Conservation (phyloP, 2,797 vertebrate species). For the Erethizon dorsatum region DNA sequence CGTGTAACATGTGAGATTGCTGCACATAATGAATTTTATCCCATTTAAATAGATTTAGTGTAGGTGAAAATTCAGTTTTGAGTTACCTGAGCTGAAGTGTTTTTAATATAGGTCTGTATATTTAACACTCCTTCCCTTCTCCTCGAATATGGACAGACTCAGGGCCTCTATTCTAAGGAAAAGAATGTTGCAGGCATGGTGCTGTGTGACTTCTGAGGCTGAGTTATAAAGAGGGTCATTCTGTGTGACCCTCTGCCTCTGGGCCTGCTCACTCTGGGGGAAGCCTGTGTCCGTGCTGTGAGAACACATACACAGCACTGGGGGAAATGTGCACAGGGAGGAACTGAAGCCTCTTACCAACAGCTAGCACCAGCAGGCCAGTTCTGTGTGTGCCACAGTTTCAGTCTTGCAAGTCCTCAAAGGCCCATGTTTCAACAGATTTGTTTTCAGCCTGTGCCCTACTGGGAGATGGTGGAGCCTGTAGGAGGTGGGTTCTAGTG, state of each 20-base stretch:
- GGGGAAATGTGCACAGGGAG: neutral
- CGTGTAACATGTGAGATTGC: neutral
- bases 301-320: neutral
- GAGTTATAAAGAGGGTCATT: neutral
- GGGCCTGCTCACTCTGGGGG: neutral
- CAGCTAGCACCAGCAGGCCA: no score
- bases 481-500: neutral
- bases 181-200: neutral
- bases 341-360: neutral
- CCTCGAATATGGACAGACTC: neutral
- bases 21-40: neutral
- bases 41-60: neutral
- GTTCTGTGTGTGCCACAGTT: no score
- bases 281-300: neutral
- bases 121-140: neutral
- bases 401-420: neutral
- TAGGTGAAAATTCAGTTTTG: neutral
- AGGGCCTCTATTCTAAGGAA: neutral
- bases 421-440: neutral
- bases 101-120: neutral
- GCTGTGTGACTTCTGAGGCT: neutral
- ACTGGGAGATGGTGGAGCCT: neutral
- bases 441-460: no score
- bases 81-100: neutral
- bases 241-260: neutral